phyloP scores from a whole-genome alignment of 1,140 invertebrate species.

The Charaxes varanes region DNA sequence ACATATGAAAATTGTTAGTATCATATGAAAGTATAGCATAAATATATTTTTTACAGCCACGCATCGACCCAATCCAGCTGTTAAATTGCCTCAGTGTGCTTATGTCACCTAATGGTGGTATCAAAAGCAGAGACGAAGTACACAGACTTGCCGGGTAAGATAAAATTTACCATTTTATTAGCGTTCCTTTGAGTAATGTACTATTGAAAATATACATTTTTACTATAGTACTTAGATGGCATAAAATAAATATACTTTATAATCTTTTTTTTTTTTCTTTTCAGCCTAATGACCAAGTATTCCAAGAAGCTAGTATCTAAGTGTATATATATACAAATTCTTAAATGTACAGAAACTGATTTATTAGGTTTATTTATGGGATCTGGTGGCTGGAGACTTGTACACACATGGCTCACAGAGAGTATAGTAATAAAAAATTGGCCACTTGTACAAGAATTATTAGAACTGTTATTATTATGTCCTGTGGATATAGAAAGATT shows the following conservation, averaged over 20 bases:
- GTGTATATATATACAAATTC: slow-evolving; percentile 95
- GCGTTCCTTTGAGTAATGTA: too few relatives aligned
- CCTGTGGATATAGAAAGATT: slow-evolving; percentile 92
- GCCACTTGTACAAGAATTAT: slow-evolving; percentile 88
- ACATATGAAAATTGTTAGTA: too few relatives aligned
- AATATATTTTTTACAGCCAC: slow-evolving; percentile 82
- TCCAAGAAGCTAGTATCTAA: slow-evolving; percentile 96
- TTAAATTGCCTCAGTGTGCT: slow-evolving; percentile 90
- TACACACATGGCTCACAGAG: slow-evolving; percentile 92
- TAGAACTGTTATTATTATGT: slow-evolving; percentile 87
- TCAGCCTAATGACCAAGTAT: slow-evolving; percentile 95
- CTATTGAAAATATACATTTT: too few relatives aligned
- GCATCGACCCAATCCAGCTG: slow-evolving; percentile 91
- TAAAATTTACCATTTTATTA: too few relatives aligned
- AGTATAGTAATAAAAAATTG: slow-evolving; percentile 88
- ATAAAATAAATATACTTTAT: too few relatives aligned
- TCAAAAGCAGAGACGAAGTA: slow-evolving; percentile 90
- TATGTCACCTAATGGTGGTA: slow-evolving; percentile 87
- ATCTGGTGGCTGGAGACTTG: slow-evolving; percentile 91
- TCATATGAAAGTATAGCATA: background rate
- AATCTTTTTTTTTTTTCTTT: slow-evolving; percentile 51
- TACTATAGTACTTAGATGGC: too few relatives aligned
- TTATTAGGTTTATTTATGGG: slow-evolving; percentile 91
- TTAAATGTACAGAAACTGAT: slow-evolving; percentile 90
- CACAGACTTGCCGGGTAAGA: slow-evolving; percentile 73